A percentile compares a stretch with the other conserved stretches of the same genome.
Evolutionary conservation across 2,888 invertebrate genomes (phyloP).

Genomic region (Willowsia nigromaculata): DNA sequence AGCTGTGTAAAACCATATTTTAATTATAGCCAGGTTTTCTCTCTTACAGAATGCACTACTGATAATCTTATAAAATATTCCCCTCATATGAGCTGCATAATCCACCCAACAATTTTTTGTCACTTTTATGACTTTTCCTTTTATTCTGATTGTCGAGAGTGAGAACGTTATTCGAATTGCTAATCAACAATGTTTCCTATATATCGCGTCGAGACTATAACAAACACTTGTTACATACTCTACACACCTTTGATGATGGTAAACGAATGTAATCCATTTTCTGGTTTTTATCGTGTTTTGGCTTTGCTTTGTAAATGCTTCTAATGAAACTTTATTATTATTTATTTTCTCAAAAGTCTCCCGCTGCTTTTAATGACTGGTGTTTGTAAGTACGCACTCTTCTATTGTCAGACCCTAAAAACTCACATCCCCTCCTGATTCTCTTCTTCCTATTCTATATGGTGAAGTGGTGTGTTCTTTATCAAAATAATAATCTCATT

Average conservation of each 20-base stretch:
- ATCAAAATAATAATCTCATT: background rate
- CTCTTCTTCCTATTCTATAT: background rate
- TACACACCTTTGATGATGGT: background rate
- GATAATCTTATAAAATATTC: background rate
- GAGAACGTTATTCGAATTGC: background rate
- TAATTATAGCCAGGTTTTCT: conserved; percentile 26
- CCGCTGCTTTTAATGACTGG: conserved; percentile 59
- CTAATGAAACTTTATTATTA: conserved; percentile 57
- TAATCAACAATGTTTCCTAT: background rate
- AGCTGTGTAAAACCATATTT: background rate
- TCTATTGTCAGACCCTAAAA: background rate
- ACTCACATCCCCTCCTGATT: background rate
- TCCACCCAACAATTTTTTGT: conserved; percentile 3
- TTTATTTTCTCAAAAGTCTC: conserved; percentile 38
- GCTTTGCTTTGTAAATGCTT: background rate
- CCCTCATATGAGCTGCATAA: conserved; percentile 10
- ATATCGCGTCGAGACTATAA: background rate
- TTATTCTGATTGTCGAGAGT: background rate
- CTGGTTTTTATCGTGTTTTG: conserved; percentile 21
- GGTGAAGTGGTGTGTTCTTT: background rate
- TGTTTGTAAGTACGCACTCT: background rate
- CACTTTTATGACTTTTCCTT: conserved; percentile 17
- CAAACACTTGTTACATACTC: background rate
- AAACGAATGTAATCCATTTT: background rate
- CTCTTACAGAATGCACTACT: background rate